phyloP scores from a whole-genome alignment of 2,113 vertebrate species.

The Vidua macroura region DNA sequence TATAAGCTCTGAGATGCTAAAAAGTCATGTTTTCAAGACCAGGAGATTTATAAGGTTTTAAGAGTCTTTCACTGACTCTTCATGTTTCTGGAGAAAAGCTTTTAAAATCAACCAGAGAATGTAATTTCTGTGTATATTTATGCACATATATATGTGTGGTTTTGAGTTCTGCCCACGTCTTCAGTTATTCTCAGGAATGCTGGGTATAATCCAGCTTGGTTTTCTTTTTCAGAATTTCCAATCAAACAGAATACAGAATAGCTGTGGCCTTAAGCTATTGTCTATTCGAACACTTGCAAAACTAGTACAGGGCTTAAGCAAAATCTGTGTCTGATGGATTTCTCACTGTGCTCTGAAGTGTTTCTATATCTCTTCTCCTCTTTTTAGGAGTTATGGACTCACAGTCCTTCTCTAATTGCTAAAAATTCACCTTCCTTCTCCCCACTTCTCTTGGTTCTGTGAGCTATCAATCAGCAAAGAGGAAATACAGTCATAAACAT shows the following conservation, averaged over 20 bases:
- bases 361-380: not conserved
- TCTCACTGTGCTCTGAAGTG: not conserved
- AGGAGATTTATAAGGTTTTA: not conserved
- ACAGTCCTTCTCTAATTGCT: not conserved
- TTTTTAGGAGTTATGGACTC: not conserved
- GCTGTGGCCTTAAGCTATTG: not conserved
- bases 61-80: not conserved
- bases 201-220: not conserved
- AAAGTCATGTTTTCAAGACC: not conserved
- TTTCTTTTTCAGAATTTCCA: not conserved
- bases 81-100: not conserved
- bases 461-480: not conserved
- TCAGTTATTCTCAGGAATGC: not conserved
- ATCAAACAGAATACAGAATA: conserved; percentile 31
- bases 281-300: not conserved
- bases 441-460: not conserved
- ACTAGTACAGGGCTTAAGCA: not conserved
- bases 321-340: conserved; percentile 7
- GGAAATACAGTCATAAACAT: not conserved
- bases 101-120: not conserved
- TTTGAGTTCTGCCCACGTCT: not conserved
- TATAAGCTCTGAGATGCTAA: not conserved
- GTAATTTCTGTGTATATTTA: not conserved
- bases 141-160: not conserved
- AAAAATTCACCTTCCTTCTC: not conserved